Percentiles rank a stretch among this genome's conserved stretches.
These are phyloP conservation scores for Ceyx erithaca DNA, from an alignment of 2,797 vertebrate species.

Conservation along the genomic window DNA sequence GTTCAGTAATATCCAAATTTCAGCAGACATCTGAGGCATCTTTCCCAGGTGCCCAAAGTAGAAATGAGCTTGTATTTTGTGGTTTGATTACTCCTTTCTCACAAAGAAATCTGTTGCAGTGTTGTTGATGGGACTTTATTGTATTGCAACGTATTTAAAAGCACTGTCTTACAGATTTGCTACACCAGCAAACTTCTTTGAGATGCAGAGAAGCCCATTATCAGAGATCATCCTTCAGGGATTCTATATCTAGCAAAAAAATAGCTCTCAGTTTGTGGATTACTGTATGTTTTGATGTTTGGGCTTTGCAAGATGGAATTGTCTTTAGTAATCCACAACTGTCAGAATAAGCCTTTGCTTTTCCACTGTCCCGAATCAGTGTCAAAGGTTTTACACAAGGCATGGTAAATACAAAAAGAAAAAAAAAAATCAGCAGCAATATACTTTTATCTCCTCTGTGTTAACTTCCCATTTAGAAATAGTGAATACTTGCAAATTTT, in stretches of 20 bases:
- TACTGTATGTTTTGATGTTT: conserved; percentile 2
- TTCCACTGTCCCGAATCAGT: not conserved
- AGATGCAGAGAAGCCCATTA: conserved; percentile 37
- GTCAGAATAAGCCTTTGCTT: not conserved
- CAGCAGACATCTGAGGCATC: not conserved
- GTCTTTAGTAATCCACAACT: not conserved
- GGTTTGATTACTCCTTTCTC: not conserved
- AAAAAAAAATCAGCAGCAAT: not conserved
- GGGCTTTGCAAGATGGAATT: conserved; percentile 15
- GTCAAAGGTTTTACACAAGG: not conserved
- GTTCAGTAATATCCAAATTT: not conserved
- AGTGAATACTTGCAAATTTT: conserved; percentile 57
- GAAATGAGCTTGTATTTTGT: not conserved
- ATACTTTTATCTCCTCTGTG: not conserved
- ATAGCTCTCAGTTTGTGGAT: conserved; percentile 31
- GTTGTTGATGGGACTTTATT: not conserved
- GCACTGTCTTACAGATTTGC: not conserved
- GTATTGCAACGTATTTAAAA: not conserved
- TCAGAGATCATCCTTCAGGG: conserved; percentile 45
- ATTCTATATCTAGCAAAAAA: conserved; percentile 48
- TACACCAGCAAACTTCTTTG: not conserved
- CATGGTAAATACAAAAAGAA: not conserved
- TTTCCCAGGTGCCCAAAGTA: not conserved
- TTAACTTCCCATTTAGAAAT: conserved; percentile 28
- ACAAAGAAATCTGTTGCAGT: not conserved